phyloP scores from a whole-genome alignment of 2,797 vertebrate species.

The Neoniphon sammara region DNA sequence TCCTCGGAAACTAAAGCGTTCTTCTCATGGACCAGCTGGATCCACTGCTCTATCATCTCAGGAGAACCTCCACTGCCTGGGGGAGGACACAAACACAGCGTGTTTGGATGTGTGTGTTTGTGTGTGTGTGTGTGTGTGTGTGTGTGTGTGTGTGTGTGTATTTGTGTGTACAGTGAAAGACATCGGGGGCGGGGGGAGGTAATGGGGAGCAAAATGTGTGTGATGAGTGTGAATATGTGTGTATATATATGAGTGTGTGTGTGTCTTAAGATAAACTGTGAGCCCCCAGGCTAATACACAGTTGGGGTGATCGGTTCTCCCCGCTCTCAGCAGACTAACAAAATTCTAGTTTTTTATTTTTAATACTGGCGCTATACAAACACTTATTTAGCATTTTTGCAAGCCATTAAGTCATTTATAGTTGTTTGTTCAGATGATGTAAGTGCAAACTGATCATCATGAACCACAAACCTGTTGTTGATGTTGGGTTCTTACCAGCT shows the following conservation, averaged over 20 bases:
- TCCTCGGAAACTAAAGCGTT: conserved; percentile 90
- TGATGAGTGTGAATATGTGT: not conserved
- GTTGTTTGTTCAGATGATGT: not conserved
- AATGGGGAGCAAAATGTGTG: not conserved
- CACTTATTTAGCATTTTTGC: not conserved
- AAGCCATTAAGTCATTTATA: not conserved
- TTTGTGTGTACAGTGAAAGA: not conserved
- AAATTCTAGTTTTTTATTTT: not conserved
- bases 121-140: not conserved
- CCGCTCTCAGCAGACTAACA: too few species aligned
- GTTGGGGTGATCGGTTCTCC: too few species aligned
- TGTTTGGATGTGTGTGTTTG: not conserved
- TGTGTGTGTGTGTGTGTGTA: not conserved
- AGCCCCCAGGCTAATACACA: too few species aligned
- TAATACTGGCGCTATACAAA: not conserved
- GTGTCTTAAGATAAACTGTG: not conserved
- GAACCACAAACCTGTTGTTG: not conserved
- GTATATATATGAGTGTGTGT: conserved; percentile 2
- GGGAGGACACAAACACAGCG: conserved; percentile 13
- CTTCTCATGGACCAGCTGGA: conserved; percentile 91
- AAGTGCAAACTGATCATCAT: not conserved
- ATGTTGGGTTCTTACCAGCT: conserved; percentile 77
- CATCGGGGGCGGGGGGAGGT: too few species aligned
- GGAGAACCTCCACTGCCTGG: conserved; percentile 70
- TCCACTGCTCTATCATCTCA: conserved; percentile 88